These are phyloP conservation scores for Acyrthosiphon pisum DNA, from an alignment of 1,140 invertebrate genomes.

Conservation along the genomic window DNA sequence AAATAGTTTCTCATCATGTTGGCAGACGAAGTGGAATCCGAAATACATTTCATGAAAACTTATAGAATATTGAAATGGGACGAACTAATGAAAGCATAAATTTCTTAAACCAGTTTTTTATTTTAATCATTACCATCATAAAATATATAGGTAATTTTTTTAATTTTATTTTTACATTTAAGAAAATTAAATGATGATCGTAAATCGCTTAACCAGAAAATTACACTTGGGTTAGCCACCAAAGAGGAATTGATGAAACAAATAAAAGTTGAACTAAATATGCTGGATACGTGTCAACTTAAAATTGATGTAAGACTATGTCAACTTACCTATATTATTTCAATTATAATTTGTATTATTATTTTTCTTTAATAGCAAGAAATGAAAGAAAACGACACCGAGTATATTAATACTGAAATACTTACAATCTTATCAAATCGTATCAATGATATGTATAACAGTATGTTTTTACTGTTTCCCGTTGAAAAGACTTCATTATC, in stretches of 20 bases:
- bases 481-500: conserved; percentile 14
- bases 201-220: conserved; percentile 30
- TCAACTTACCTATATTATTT: background rate
- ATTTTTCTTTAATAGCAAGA: conserved; percentile 48
- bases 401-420: conserved; percentile 5
- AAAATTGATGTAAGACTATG: conserved; percentile 38
- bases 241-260: conserved; percentile 40
- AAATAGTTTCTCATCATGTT: background rate
- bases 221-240: conserved; percentile 15
- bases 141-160: background rate
- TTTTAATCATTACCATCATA: background rate
- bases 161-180: background rate
- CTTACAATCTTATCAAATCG: conserved; percentile 44
- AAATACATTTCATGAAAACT: conserved; percentile 48
- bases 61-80: conserved; percentile 41
- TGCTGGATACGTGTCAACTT: conserved; percentile 37
- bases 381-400: conserved; percentile 30
- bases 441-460: conserved; percentile 44
- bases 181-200: conserved; percentile 41
- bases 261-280: conserved; percentile 37
- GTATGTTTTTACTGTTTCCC: conserved; percentile 37
- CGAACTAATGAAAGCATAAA: conserved; percentile 21
- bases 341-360: background rate
- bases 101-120: background rate
- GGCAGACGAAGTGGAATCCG: conserved; percentile 7